Evolutionary conservation across 2,113 vertebrate genomes (phyloP).

Genomic region (Motacilla tschutschensis): DNA sequence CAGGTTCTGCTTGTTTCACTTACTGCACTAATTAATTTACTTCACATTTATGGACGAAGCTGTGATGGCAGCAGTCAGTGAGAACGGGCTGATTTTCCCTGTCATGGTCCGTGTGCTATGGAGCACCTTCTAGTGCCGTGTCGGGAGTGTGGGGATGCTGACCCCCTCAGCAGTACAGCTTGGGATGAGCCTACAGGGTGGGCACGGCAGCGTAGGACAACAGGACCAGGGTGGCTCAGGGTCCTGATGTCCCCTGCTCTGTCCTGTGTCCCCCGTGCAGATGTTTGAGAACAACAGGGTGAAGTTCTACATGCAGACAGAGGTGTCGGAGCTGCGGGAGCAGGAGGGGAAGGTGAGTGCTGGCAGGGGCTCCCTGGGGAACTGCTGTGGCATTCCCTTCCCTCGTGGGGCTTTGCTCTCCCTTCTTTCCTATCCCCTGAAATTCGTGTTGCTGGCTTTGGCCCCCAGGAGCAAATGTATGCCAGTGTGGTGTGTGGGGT

Average conservation of each 20-base stretch:
- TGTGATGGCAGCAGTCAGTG: neutral
- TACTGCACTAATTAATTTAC: neutral
- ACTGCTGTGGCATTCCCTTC: neutral
- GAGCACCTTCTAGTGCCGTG: neutral
- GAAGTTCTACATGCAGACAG: slow-evolving; percentile 98
- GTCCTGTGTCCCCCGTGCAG: slow-evolving; percentile 53
- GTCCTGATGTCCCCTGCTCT: neutral
- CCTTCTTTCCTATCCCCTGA: neutral
- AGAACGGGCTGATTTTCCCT: neutral
- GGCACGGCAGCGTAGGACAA: neutral
- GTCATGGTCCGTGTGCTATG: accelerated
- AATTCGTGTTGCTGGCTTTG: neutral
- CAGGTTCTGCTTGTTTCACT: neutral
- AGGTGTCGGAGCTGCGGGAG: slow-evolving; percentile 91
- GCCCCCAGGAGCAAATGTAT: neutral
- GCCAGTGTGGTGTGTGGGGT: neutral
- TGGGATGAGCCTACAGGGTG: accelerated
- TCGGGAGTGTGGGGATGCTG: neutral
- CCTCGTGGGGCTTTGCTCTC: neutral
- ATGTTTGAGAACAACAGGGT: slow-evolving; percentile 93
- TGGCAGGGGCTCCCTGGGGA: accelerated
- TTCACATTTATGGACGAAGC: neutral
- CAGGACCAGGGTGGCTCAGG: neutral
- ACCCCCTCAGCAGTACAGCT: accelerated
- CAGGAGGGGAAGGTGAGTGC: slow-evolving; percentile 92